These are phyloP conservation scores for Lasioglossum zephyrum DNA, from an alignment of 2,888 invertebrate genomes.

Conservation along the genomic window DNA sequence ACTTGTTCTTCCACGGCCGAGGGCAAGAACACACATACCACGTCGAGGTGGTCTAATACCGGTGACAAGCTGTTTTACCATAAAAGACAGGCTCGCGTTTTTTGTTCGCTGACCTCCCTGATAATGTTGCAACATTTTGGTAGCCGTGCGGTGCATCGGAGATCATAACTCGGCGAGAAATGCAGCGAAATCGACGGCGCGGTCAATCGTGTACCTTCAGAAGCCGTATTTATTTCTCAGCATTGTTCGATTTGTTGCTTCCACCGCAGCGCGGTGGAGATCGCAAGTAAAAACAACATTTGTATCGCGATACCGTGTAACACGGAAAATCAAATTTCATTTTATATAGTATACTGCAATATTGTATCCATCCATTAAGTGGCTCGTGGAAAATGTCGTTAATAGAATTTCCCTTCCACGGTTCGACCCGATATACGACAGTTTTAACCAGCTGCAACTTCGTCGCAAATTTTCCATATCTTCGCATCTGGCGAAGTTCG, in stretches of 20 bases:
- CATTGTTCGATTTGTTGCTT: neutral
- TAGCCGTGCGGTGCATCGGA: neutral
- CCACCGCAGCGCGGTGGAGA: neutral
- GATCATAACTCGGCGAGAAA: neutral
- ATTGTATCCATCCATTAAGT: slow-evolving; percentile 22
- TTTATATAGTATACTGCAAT: neutral
- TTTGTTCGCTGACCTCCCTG: neutral
- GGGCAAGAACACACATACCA: slow-evolving; percentile 43
- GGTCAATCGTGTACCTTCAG: neutral
- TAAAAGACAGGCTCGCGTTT: slow-evolving; percentile 10
- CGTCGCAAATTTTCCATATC: neutral
- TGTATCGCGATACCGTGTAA: neutral
- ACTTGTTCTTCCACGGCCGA: slow-evolving; percentile 39
- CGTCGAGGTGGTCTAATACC: slow-evolving; percentile 28
- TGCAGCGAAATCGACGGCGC: no score
- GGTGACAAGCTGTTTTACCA: slow-evolving; percentile 43
- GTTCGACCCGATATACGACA: slow-evolving; percentile 22
- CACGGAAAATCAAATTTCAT: slow-evolving; percentile 24
- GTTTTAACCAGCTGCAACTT: slow-evolving; percentile 28
- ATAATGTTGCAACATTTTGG: slow-evolving; percentile 11
- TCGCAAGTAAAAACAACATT: neutral
- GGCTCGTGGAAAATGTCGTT: slow-evolving; percentile 20
- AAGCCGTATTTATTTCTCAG: neutral
- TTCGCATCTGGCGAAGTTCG: slow-evolving; percentile 6
- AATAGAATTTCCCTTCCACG: slow-evolving; percentile 29